Percentiles rank a stretch among this genome's conserved stretches.
phyloP scores from a whole-genome alignment of 2,888 invertebrate genomes.

The Linyphia triangularis region DNA sequence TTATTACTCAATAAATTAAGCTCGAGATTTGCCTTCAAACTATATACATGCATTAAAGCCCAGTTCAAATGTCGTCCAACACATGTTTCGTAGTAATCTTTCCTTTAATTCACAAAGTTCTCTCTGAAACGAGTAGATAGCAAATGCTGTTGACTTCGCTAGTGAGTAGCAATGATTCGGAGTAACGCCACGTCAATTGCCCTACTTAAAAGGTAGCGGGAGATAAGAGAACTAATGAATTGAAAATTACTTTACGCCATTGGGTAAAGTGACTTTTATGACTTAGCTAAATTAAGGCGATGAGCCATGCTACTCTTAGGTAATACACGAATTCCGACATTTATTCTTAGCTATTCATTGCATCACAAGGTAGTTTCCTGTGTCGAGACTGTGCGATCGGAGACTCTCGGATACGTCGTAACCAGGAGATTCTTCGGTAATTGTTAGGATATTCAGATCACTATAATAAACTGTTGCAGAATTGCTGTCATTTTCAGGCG shows the following conservation, averaged over 20 bases:
- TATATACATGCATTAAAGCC: not conserved
- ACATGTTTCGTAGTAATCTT: not conserved
- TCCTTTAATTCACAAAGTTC: not conserved
- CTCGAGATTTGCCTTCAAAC: not conserved
- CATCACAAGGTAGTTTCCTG: not conserved
- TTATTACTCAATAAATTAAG: not conserved
- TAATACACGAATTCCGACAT: not conserved
- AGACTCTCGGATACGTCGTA: not conserved
- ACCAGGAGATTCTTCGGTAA: not conserved
- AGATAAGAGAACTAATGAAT: not conserved
- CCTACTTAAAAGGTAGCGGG: not conserved
- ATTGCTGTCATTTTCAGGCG: no score
- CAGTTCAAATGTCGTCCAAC: not conserved
- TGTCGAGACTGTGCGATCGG: not conserved
- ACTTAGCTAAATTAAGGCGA: not conserved
- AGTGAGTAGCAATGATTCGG: not conserved
- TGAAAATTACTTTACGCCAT: constrained; percentile 3
- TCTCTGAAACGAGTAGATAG: not conserved
- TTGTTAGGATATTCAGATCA: no score
- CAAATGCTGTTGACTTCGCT: not conserved
- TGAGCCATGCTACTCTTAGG: not conserved
- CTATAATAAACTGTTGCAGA: no score
- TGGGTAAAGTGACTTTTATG: not conserved
- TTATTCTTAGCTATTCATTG: not conserved
- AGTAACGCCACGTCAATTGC: not conserved